Base-by-base conservation (phyloP, 1,140 invertebrate species). In the Bombus superbus region DNA sequence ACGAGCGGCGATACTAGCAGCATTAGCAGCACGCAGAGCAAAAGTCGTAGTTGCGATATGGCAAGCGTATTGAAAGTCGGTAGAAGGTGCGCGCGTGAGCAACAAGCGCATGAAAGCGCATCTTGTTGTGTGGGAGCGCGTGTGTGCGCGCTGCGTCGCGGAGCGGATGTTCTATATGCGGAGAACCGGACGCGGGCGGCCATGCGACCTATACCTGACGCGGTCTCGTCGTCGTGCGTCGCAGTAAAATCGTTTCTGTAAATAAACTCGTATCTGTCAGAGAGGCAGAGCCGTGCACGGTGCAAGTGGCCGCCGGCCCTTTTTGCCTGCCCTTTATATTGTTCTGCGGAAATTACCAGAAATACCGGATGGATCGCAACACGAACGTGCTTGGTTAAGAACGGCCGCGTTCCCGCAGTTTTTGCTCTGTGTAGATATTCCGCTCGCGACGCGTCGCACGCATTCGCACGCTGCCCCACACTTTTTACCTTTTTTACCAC, bases 81-180 rank as follows among this genome's bases (percentile, higher is more conserved):
- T 80, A 32, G 25, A 40, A 83, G 32, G 78, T 69, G 72, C 72
- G 69, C 57, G 35, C 38, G 73, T 64, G 74, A 78, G 80, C 38
- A 44, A 4, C 25, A 44, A 38, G 42, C 38, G 83, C 71, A 79
- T 69, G 59, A 84, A 77, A 62, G 75, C 47, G 82, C 82, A 79
- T 69, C 62, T 8, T 28, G 11, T 47, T 32, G 64, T 32, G 59
- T 8, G 10, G 75, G 66, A 22, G 74, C 74, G 22, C 8, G 25
- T 57, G 81, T 53, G 53, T 32, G 47, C 38, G 38, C n/a, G 80
- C 15, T 66, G 28, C 62, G 57, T 28, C 28, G 59, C 40, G 74
- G 40, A 90, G 83, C 92, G 92, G 91, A 91, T 91, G 90, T 92
- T 92, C 90, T 92, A 91, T 92, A 92, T 90, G 90, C 87, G 91